A percentile compares a stretch with the other conserved stretches of the same genome.
phyloP scores from a whole-genome alignment of 2,888 invertebrate genomes.

The Steinernema hermaphroditum region DNA sequence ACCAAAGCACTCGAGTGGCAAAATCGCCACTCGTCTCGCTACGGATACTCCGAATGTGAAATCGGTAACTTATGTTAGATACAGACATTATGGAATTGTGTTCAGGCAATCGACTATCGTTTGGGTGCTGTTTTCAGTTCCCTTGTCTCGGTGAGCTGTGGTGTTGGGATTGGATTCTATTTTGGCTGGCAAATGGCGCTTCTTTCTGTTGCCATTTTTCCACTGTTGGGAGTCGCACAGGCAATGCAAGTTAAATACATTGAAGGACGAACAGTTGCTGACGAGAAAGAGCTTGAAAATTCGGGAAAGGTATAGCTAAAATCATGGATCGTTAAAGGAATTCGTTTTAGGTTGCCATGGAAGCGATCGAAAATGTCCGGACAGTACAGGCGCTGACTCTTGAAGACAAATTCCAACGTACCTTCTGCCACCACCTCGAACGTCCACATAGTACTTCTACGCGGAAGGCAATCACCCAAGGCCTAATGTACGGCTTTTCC shows the following conservation, averaged over 20 bases:
- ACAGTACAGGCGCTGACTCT: constrained; percentile 68
- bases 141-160: constrained; percentile 67
- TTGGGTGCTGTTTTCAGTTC: constrained; percentile 68
- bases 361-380: constrained; percentile 69
- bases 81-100: not conserved
- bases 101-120: constrained; percentile 68
- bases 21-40: constrained; percentile 67
- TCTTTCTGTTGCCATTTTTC: constrained; percentile 67
- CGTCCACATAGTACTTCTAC: constrained; percentile 45
- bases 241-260: constrained; percentile 67
- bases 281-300: constrained; percentile 69
- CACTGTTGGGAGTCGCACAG: constrained; percentile 67
- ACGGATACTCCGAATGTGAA: constrained; percentile 69
- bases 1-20: constrained; percentile 67
- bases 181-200: constrained; percentile 69
- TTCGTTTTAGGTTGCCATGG: constrained; percentile 65
- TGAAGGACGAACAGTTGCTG: constrained; percentile 69
- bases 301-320: constrained; percentile 66
- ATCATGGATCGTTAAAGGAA: not conserved
- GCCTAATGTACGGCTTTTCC: constrained; percentile 63
- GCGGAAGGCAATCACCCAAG: constrained; percentile 49
- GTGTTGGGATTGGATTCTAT: constrained; percentile 68
- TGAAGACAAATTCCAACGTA: constrained; percentile 66
- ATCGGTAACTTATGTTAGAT: too few species aligned
- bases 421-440: constrained; percentile 49